A percentile compares a stretch with the other conserved stretches of the same genome.
Evolutionary conservation across 2,888 invertebrate species (phyloP).

Genomic region (Diloba caeruleocephala): DNA sequence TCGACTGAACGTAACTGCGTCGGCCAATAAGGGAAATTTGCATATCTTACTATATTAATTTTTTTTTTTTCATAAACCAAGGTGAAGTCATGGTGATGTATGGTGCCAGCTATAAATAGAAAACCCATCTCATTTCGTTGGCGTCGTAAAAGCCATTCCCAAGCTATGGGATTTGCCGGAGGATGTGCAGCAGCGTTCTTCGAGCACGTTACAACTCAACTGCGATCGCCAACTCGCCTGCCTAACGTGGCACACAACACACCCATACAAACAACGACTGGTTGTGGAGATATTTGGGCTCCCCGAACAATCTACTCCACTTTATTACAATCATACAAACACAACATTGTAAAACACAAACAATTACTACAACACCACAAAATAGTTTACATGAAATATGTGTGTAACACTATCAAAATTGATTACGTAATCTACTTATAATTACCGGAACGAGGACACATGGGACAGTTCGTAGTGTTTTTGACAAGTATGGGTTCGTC

Average conservation of each 20-base stretch:
- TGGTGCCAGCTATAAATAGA: too few species aligned
- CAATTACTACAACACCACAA: slow-evolving; percentile 30
- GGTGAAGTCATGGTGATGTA: too few species aligned
- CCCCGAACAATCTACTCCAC: not conserved
- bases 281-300: not conserved
- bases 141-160: too few species aligned
- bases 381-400: slow-evolving; percentile 20
- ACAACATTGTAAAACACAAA: slow-evolving; percentile 3
- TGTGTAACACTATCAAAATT: slow-evolving; percentile 38
- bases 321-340: slow-evolving; percentile 34
- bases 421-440: slow-evolving; percentile 55
- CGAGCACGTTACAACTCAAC: too few species aligned
- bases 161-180: too few species aligned
- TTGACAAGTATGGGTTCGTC: slow-evolving; percentile 45
- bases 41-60: slow-evolving; percentile 3
- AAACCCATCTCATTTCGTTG: too few species aligned
- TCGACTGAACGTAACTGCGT: slow-evolving; percentile 11
- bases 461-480: slow-evolving; percentile 43
- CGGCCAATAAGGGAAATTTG: slow-evolving; percentile 16
- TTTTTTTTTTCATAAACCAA: too few species aligned
- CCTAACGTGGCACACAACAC: too few species aligned
- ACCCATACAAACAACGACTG: not conserved
- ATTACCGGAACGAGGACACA: slow-evolving; percentile 38
- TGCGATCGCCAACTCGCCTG: too few species aligned
- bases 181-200: too few species aligned